Conservation (phyloP, 2,113 vertebrate genomes). For the Podiceps cristatus region DNA sequence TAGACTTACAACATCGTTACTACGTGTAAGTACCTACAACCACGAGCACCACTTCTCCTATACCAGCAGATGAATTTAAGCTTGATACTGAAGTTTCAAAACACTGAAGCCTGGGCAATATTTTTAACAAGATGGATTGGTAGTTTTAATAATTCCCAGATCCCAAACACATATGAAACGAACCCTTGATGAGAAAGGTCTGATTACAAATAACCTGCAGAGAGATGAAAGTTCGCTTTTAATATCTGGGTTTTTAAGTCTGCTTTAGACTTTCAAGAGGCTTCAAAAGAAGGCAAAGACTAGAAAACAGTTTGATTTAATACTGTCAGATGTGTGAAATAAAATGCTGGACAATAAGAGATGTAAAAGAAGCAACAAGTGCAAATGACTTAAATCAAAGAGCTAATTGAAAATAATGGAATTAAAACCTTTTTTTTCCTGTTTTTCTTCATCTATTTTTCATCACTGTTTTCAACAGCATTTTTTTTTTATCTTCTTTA, state of each 20-base stretch:
- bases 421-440: conserved; percentile 60
- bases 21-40: rapidly evolving
- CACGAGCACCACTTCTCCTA: not conserved
- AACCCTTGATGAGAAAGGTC: conserved; percentile 64
- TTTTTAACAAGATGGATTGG: not conserved
- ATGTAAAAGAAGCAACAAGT: conserved; percentile 62
- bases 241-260: conserved; percentile 41
- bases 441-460: conserved; percentile 66
- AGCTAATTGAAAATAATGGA: conserved; percentile 69
- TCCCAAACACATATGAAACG: conserved; percentile 37
- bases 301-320: conserved; percentile 70
- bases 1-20: not conserved
- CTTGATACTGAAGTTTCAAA: not conserved
- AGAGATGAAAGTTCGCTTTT: conserved; percentile 65
- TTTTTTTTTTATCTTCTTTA: conserved; percentile 61
- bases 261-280: conserved; percentile 50
- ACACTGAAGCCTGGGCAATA: not conserved
- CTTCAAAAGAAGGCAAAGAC: conserved; percentile 67
- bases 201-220: conserved; percentile 72
- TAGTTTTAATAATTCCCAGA: conserved; percentile 39
- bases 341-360: conserved; percentile 64
- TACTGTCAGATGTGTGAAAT: conserved; percentile 68
- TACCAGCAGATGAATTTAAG: not conserved
- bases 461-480: conserved; percentile 52
- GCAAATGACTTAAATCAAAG: conserved; percentile 60